Evolutionary conservation across 2,797 vertebrate genomes (phyloP).

Genomic region (Esox masquinongy): DNA sequence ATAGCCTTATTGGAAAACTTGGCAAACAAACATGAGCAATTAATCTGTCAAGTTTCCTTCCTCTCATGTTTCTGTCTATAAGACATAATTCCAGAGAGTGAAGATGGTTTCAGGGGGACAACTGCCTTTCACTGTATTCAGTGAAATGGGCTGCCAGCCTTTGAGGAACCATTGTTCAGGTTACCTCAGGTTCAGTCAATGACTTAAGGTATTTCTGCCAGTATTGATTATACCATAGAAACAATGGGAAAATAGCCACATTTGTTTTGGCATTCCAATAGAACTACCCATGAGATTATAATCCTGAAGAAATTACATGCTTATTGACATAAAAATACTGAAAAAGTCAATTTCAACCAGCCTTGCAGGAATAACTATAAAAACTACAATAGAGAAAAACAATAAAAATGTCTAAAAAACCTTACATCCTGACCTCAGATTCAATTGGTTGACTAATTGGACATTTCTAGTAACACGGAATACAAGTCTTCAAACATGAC

Average conservation of each 20-base stretch:
- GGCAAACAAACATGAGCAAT: neutral
- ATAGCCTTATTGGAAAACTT: neutral
- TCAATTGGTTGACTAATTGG: conserved; percentile 1
- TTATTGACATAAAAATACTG: neutral
- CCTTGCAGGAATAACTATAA: neutral
- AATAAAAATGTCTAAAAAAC: neutral
- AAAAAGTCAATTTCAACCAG: neutral
- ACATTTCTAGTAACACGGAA: neutral
- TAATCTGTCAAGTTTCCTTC: neutral
- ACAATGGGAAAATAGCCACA: neutral
- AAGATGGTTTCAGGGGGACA: too few relatives aligned
- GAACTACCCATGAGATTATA: neutral
- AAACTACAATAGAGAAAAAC: neutral
- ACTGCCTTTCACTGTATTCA: neutral
- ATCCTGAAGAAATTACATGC: neutral
- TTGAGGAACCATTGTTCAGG: neutral
- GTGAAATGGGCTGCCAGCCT: too few relatives aligned
- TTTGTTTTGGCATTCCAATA: neutral
- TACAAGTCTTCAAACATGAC: neutral
- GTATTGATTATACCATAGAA: neutral
- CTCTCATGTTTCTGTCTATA: neutral
- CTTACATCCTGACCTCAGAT: too few relatives aligned
- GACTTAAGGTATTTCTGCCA: neutral
- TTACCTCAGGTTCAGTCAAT: neutral
- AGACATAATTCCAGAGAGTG: conserved; percentile 1